These are phyloP conservation scores for Cliona cf. orientalis DNA, from an alignment of 37 sponge, comb jelly and placozoan genomes.

Conservation along the genomic window DNA sequence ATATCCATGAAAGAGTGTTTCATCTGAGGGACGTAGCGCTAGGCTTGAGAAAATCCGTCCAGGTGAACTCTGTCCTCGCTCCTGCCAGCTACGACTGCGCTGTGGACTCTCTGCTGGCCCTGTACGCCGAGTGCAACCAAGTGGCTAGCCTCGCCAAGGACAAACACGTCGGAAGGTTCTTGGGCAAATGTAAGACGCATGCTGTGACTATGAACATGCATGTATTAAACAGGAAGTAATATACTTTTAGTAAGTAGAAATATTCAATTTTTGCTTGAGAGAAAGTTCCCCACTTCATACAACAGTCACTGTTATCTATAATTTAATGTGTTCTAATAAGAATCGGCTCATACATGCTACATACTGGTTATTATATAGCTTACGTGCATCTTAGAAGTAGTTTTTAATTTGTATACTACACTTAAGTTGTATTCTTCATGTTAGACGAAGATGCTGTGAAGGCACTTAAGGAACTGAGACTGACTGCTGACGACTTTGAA, in stretches of 20 bases:
- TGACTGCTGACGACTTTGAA: slow-evolving; percentile 85
- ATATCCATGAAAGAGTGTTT: slow-evolving; percentile 42
- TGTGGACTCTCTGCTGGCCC: slow-evolving; percentile 62
- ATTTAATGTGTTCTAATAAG: too few species aligned
- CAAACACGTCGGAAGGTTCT: slow-evolving; percentile 43
- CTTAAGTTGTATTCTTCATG: too few species aligned
- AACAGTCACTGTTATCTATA: too few species aligned
- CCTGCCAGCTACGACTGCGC: slow-evolving; percentile 56
- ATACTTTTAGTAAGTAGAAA: too few species aligned
- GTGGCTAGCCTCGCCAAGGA: slow-evolving; percentile 36
- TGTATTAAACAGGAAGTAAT: too few species aligned
- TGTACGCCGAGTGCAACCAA: slow-evolving; percentile 57
- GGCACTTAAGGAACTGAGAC: slow-evolving; percentile 68
- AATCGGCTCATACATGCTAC: too few species aligned
- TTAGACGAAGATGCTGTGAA: slow-evolving; percentile 66
- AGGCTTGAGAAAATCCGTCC: slow-evolving; percentile 16
- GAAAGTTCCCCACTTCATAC: too few species aligned
- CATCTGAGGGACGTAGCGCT: slow-evolving; percentile 54
- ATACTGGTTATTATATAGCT: too few species aligned
- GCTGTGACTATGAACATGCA: too few species aligned
- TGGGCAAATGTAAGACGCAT: slow-evolving; percentile 51
- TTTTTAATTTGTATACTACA: too few species aligned
- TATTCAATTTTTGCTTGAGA: too few species aligned
- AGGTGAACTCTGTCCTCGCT: slow-evolving; percentile 34
- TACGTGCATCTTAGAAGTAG: too few species aligned